Conservation (phyloP, 2,113 vertebrate genomes). For the Sus scrofa region T2T-Sscrofa CM000815.6:80297501-80298000, state of each 20-base stretch:
- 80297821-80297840: not conserved
- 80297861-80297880: not conserved
- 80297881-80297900: not conserved
- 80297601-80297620: not conserved
- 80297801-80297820: not conserved
- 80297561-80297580: not conserved
- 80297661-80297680: not conserved
- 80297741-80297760: not conserved
- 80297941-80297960: not conserved
- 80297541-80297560: not conserved
- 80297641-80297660: not conserved
- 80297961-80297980: not conserved
- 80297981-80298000: not conserved
- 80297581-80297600: not conserved
- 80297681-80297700: not conserved
- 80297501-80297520: not conserved
- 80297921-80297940: not conserved
- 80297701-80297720: not conserved
- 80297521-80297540: not conserved
- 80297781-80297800: not conserved
- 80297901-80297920: not conserved
- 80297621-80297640: not conserved
- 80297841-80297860: not conserved
- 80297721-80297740: not conserved
- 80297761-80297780: not conserved